phyloP scores from a whole-genome alignment of 2,888 invertebrate genomes.

The Euspilapteryx auroguttella region DNA sequence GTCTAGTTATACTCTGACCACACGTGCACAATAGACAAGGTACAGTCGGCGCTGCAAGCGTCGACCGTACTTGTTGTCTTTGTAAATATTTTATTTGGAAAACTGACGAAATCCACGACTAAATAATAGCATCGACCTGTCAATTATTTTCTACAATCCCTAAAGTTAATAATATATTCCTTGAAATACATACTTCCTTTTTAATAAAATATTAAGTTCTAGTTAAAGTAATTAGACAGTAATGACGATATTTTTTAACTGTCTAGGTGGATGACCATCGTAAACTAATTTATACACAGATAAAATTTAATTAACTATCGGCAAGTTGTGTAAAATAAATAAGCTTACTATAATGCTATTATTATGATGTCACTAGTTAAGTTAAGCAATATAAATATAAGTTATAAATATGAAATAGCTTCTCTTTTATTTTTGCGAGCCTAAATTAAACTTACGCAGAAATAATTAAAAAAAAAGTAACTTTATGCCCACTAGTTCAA shows the following conservation, averaged over 20 bases:
- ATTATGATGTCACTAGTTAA: conserved; percentile 61
- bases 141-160: conserved; percentile 48
- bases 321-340: conserved; percentile 60
- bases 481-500: no score
- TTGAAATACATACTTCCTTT: conserved; percentile 44
- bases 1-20: no score
- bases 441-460: no score
- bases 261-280: conserved; percentile 57
- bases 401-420: conserved; percentile 29
- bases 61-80: conserved; percentile 42
- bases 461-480: no score
- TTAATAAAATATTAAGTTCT: conserved; percentile 33
- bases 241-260: conserved; percentile 55
- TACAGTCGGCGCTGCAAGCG: conserved; percentile 46
- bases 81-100: conserved; percentile 47
- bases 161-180: conserved; percentile 27
- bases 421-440: conserved; percentile 4
- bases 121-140: conserved; percentile 47
- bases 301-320: conserved; percentile 51
- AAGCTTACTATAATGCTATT: conserved; percentile 59
- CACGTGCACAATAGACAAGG: no score
- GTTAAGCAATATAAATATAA: conserved; percentile 63
- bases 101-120: conserved; percentile 51
- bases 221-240: conserved; percentile 53
- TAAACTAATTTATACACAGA: conserved; percentile 58